A percentile compares a stretch with the other conserved stretches of the same genome.
Evolutionary conservation across 2,797 vertebrate genomes (phyloP).

Genomic region (Manis pentadactyla): DNA sequence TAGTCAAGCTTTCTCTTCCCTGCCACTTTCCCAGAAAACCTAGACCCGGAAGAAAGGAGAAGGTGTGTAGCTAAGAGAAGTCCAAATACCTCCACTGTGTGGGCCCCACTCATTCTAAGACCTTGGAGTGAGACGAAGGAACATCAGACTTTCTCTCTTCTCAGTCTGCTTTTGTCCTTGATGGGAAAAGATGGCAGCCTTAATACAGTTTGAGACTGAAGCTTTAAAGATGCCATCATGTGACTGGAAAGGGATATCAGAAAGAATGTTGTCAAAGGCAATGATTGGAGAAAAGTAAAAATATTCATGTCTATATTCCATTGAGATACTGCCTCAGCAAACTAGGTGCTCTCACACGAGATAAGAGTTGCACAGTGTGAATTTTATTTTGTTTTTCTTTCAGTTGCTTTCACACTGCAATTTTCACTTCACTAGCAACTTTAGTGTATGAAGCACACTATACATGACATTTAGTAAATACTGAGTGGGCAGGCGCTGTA

Average conservation of each 20-base stretch:
- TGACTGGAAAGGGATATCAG: background rate
- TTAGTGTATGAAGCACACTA: background rate
- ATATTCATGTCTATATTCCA: background rate
- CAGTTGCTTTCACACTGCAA: background rate
- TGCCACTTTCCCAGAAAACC: background rate
- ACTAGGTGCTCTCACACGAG: background rate
- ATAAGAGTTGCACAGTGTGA: background rate
- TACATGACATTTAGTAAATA: background rate
- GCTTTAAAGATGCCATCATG: background rate
- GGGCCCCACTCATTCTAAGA: background rate
- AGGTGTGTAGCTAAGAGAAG: background rate
- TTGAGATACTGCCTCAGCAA: background rate
- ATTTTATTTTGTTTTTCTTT: background rate
- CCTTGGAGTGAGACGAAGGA: background rate
- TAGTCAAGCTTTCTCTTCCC: background rate
- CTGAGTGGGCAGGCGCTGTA: background rate
- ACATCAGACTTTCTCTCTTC: background rate
- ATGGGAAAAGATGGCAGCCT: background rate
- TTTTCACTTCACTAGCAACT: background rate
- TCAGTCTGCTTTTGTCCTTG: background rate
- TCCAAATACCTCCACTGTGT: fast-evolving
- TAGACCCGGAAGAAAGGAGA: background rate
- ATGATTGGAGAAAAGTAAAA: background rate
- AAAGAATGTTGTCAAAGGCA: background rate
- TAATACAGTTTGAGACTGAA: background rate